A percentile compares a stretch with the other conserved stretches of the same genome.
These are phyloP conservation scores for Pandemis corylana DNA, from an alignment of 2,888 invertebrate species.

Conservation along the genomic window DNA sequence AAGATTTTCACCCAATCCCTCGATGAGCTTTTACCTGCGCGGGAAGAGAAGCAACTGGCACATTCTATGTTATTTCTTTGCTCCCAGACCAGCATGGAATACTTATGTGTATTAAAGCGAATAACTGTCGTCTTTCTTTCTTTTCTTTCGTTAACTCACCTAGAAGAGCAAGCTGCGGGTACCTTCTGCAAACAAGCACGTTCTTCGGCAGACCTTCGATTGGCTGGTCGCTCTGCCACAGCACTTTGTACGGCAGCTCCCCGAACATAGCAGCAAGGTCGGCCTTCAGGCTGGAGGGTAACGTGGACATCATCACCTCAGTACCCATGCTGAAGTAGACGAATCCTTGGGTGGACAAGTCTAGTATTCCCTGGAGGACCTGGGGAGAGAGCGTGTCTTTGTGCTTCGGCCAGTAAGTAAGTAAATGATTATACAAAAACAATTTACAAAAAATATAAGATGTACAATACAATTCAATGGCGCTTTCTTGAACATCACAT, in stretches of 20 bases:
- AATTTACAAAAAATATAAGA: too few species aligned
- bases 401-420: too few species aligned
- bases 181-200: slow-evolving; percentile 60
- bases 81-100: too few species aligned
- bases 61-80: too few species aligned
- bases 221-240: slow-evolving; percentile 63
- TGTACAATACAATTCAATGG: too few species aligned
- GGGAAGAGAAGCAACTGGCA: too few species aligned
- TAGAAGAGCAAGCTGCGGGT: slow-evolving; percentile 67
- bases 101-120: too few species aligned
- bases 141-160: slow-evolving; percentile 46
- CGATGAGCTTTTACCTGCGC: too few species aligned
- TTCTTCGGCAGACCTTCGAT: slow-evolving; percentile 52
- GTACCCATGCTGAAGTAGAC: slow-evolving; percentile 46
- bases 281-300: slow-evolving; percentile 21
- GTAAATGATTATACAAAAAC: too few species aligned
- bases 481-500: too few species aligned
- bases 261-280: slow-evolving; percentile 32
- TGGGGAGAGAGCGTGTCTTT: neutral
- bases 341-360: slow-evolving; percentile 42
- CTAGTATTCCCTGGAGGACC: slow-evolving; percentile 41
- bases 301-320: slow-evolving; percentile 31
- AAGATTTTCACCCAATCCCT: too few species aligned
- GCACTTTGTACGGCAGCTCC: slow-evolving; percentile 50
- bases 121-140: too few species aligned